Evolutionary conservation across 2,888 invertebrate genomes (phyloP).

Genomic region (Chloroclysta siterata): DNA sequence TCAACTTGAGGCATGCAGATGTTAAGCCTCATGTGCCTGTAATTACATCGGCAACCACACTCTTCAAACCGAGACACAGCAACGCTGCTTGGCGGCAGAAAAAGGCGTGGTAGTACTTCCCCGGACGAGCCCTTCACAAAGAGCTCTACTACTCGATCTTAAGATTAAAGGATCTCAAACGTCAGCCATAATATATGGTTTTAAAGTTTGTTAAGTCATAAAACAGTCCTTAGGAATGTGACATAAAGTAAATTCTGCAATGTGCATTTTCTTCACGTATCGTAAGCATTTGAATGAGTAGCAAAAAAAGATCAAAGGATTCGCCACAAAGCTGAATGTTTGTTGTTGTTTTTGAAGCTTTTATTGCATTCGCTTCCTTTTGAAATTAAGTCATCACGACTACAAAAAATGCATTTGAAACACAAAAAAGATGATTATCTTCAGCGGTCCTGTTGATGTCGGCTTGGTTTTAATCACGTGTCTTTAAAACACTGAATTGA

Average conservation of each 20-base stretch:
- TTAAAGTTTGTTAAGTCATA: neutral
- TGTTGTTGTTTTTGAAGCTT: slow-evolving; percentile 10
- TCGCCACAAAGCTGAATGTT: slow-evolving; percentile 32
- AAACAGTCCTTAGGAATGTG: slow-evolving; percentile 14
- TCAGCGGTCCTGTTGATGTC: slow-evolving; percentile 3
- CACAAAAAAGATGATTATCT: neutral
- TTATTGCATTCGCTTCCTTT: slow-evolving; percentile 20
- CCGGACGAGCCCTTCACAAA: too few relatives aligned
- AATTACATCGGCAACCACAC: too few relatives aligned
- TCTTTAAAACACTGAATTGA: neutral
- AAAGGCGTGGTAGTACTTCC: too few relatives aligned
- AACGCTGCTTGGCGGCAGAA: too few relatives aligned
- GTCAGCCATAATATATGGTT: too few relatives aligned
- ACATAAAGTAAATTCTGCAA: slow-evolving; percentile 30
- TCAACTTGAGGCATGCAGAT: too few relatives aligned
- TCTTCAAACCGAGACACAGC: too few relatives aligned
- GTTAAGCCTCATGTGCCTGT: too few relatives aligned
- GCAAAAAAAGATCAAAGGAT: slow-evolving; percentile 37
- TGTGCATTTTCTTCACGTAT: slow-evolving; percentile 37
- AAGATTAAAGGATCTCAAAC: too few relatives aligned
- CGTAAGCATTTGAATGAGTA: slow-evolving; percentile 19
- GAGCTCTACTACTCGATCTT: too few relatives aligned
- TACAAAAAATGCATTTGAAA: slow-evolving; percentile 3
- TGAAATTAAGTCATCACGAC: slow-evolving; percentile 9
- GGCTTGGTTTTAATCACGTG: slow-evolving; percentile 1